phyloP scores from a whole-genome alignment of 23 tunicate species.

The Styela clava region DNA sequence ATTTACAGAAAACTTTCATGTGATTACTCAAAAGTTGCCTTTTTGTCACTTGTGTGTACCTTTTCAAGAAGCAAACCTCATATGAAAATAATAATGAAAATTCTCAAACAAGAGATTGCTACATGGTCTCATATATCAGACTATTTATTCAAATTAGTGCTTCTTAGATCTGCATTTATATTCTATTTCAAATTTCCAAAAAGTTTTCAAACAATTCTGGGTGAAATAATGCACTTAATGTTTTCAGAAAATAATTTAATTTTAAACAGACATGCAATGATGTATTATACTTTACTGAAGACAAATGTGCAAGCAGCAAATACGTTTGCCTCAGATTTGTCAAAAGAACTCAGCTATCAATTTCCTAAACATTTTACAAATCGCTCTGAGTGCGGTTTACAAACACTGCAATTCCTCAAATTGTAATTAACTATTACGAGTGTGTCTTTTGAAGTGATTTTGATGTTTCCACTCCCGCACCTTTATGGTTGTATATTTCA shows the following conservation, averaged over 20 bases:
- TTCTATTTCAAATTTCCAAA: not conserved
- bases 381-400: not conserved
- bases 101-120: not conserved
- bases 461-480: too few species aligned
- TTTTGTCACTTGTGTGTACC: not conserved
- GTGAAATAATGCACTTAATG: not conserved
- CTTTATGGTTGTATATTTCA: too few species aligned
- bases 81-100: too few species aligned
- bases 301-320: not conserved
- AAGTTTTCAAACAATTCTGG: not conserved
- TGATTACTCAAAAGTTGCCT: not conserved
- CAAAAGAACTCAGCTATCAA: not conserved
- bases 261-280: not conserved
- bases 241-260: not conserved
- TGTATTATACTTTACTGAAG: conserved; percentile 5
- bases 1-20: not conserved
- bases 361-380: too few species aligned
- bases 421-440: too few species aligned
- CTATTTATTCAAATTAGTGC: not conserved
- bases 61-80: not conserved
- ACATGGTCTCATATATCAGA: not conserved
- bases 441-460: too few species aligned
- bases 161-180: not conserved
- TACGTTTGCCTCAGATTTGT: not conserved
- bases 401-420: not conserved